Percentiles rank a stretch among this genome's conserved stretches.
Evolutionary conservation across 2,888 invertebrate genomes (phyloP).

Genomic region (Metacarcinus magister): DNA sequence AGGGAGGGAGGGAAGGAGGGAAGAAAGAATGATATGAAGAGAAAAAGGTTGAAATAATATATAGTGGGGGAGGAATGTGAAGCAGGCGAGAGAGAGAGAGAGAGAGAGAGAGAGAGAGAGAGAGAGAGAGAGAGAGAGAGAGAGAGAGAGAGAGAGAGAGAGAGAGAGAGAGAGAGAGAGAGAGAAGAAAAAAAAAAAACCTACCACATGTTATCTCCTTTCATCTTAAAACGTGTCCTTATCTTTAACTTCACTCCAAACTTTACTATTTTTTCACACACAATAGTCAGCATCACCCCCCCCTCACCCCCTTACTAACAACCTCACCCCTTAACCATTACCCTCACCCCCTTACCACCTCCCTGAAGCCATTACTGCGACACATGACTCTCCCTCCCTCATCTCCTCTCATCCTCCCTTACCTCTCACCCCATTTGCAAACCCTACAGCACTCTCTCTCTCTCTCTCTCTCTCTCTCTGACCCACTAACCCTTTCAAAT

Average conservation of each 20-base stretch:
- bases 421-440: neutral
- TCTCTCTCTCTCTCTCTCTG: neutral
- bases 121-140: constrained; percentile 4
- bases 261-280: neutral
- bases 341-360: neutral
- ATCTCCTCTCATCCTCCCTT: neutral
- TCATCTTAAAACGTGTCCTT: constrained; percentile 11
- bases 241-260: neutral
- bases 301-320: neutral
- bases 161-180: constrained; percentile 14
- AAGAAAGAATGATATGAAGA: neutral
- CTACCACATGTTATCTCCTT: neutral
- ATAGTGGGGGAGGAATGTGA: neutral
- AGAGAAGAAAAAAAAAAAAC: neutral
- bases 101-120: neutral
- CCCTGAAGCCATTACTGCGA: too few species aligned
- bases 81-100: neutral
- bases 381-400: neutral
- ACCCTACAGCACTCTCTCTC: too few species aligned
- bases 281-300: neutral
- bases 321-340: neutral
- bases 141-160: neutral
- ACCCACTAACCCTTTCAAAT: neutral
- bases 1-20: neutral
- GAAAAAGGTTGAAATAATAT: neutral